phyloP scores from a whole-genome alignment of 2,888 invertebrate genomes.

The Melieria picta region DNA sequence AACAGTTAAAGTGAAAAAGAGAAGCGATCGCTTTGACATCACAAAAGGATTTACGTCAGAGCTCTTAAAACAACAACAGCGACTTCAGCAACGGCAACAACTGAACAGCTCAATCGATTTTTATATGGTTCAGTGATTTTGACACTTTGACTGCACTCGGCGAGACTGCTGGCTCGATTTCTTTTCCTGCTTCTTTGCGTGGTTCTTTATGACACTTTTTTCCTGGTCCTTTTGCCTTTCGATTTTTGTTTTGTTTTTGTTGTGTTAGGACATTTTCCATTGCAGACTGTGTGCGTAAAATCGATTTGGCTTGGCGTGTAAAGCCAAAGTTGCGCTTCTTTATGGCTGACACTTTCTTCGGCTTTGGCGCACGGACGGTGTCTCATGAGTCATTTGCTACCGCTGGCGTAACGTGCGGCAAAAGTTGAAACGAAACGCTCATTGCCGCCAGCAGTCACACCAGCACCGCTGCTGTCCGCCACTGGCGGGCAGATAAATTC shows the following conservation, averaged over 20 bases:
- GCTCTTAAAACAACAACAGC: constrained; percentile 11
- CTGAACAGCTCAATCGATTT: constrained; percentile 51
- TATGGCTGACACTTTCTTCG: not conserved
- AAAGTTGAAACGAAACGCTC: constrained; percentile 12
- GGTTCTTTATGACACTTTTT: constrained; percentile 5
- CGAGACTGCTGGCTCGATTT: constrained; percentile 20
- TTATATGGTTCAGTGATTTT: constrained; percentile 56
- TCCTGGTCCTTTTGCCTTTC: not conserved
- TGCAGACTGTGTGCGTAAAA: constrained; percentile 26
- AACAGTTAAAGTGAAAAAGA: constrained; percentile 17
- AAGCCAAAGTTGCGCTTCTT: not conserved
- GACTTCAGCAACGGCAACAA: constrained; percentile 13
- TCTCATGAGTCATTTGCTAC: not conserved
- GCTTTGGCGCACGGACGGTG: too few relatives aligned
- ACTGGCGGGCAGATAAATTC: not conserved
- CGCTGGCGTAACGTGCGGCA: not conserved
- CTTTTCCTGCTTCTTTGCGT: constrained; percentile 29
- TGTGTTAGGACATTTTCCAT: constrained; percentile 2
- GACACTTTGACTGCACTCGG: constrained; percentile 46
- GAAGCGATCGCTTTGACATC: constrained; percentile 26
- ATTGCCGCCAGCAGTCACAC: not conserved
- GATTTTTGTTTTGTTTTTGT: constrained; percentile 18
- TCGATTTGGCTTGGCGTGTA: constrained; percentile 18
- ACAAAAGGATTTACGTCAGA: constrained; percentile 37
- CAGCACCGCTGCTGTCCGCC: not conserved